A percentile compares a stretch with the other conserved stretches of the same genome.
Evolutionary conservation across 2,113 vertebrate species (phyloP).

Genomic region (Telmatochromis bifrenatus): DNA sequence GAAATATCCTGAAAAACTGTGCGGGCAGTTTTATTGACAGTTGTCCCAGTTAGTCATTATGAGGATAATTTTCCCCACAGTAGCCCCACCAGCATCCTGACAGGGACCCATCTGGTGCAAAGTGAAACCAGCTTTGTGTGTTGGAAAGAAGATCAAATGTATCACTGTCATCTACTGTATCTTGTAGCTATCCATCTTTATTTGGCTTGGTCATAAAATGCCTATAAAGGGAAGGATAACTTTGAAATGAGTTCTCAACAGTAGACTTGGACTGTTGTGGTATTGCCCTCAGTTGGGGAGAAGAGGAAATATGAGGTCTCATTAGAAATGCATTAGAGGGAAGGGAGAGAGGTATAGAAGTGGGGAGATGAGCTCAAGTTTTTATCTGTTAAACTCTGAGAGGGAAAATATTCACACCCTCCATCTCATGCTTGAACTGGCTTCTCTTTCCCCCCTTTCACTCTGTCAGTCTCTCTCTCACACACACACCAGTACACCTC

Average conservation of each 20-base stretch:
- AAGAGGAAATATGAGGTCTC: slow-evolving; percentile 28
- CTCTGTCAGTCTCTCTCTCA: background rate
- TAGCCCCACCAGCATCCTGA: slow-evolving; percentile 8
- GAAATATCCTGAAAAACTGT: background rate
- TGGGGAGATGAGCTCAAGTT: slow-evolving; percentile 10
- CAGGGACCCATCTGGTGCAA: slow-evolving; percentile 29
- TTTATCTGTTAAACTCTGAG: slow-evolving; percentile 32
- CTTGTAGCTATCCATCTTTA: slow-evolving; percentile 32
- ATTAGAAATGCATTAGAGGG: slow-evolving; percentile 62
- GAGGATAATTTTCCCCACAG: background rate
- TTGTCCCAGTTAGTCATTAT: slow-evolving; percentile 9
- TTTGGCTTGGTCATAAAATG: slow-evolving; percentile 39
- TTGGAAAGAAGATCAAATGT: slow-evolving; percentile 24
- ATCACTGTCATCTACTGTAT: slow-evolving; percentile 32
- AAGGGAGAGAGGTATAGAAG: background rate
- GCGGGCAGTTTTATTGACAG: slow-evolving; percentile 3
- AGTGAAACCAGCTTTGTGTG: background rate
- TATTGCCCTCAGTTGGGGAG: slow-evolving; percentile 16
- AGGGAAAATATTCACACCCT: slow-evolving; percentile 31
- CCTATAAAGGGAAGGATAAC: slow-evolving; percentile 31
- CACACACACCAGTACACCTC: background rate
- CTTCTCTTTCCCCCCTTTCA: background rate
- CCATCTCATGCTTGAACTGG: background rate
- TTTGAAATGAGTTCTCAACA: slow-evolving; percentile 44
- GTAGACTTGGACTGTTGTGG: slow-evolving; percentile 5